These are phyloP conservation scores for Peromyscus leucopus DNA, from an alignment of 2,113 vertebrate genomes.

Conservation along the genomic window DNA sequence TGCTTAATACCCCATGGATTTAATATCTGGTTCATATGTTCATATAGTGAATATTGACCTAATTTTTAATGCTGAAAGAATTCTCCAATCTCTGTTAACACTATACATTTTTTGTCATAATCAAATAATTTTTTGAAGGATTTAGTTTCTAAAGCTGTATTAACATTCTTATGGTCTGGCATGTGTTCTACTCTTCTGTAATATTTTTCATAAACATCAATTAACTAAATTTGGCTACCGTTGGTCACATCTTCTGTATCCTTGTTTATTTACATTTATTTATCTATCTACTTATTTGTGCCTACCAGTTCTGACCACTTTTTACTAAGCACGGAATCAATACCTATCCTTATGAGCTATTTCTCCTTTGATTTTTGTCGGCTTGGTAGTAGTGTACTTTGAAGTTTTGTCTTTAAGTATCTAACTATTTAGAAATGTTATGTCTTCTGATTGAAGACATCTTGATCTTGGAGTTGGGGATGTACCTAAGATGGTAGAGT, in stretches of 20 bases:
- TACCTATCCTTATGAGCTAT: not conserved
- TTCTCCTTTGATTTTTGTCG: not conserved
- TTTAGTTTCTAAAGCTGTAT: not conserved
- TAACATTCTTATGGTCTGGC: not conserved
- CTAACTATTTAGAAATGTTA: not conserved
- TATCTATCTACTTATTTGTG: not conserved
- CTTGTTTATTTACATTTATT: not conserved
- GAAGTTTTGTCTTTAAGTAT: not conserved
- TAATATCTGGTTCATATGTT: not conserved
- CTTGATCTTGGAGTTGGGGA: not conserved
- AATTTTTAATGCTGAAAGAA: not conserved
- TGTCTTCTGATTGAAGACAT: not conserved
- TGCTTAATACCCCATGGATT: not conserved
- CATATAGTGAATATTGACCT: not conserved
- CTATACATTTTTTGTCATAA: not conserved
- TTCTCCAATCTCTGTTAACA: not conserved
- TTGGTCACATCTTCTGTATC: not conserved
- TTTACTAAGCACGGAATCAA: not conserved
- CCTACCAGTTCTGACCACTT: not conserved
- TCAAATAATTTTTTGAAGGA: not conserved
- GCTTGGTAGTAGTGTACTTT: not conserved
- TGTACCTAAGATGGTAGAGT: not conserved
- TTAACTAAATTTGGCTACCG: not conserved
- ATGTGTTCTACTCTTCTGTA: not conserved
- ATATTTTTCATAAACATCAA: not conserved